These are phyloP conservation scores for Oncorhynchus kisutch DNA, from an alignment of 2,113 vertebrate species.

Conservation along the genomic window DNA sequence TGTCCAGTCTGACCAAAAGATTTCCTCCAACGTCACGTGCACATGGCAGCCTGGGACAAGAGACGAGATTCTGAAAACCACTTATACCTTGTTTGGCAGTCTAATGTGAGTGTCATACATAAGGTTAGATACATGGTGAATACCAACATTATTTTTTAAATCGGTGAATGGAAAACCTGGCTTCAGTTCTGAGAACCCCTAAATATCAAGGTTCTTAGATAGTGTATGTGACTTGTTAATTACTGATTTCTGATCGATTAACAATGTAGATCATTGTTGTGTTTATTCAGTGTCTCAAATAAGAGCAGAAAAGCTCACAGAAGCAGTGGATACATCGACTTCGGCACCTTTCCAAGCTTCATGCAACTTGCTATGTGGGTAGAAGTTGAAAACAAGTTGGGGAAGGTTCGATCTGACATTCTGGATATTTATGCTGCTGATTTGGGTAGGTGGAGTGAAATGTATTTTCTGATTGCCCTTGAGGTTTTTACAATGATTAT, in stretches of 20 bases:
- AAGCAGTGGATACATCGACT: neutral
- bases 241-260: too few relatives aligned
- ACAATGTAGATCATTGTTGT: too few relatives aligned
- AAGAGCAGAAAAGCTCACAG: neutral
- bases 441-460: constrained; percentile 74
- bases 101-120: constrained; percentile 40
- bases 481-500: neutral
- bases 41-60: constrained; percentile 74
- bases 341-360: constrained; percentile 44
- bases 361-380: constrained; percentile 78
- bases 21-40: constrained; percentile 69
- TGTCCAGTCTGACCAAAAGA: neutral
- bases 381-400: constrained; percentile 79
- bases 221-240: too few relatives aligned
- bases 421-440: constrained; percentile 59
- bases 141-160: neutral
- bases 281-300: neutral
- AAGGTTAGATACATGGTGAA: neutral
- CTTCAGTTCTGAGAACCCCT: neutral
- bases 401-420: constrained; percentile 71
- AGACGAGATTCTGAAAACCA: constrained; percentile 60
- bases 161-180: neutral
- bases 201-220: too few relatives aligned
- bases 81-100: constrained; percentile 69
- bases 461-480: neutral